Evolutionary conservation across 2,888 invertebrate species (phyloP).

Genomic region (Urechis unicinctus): DNA sequence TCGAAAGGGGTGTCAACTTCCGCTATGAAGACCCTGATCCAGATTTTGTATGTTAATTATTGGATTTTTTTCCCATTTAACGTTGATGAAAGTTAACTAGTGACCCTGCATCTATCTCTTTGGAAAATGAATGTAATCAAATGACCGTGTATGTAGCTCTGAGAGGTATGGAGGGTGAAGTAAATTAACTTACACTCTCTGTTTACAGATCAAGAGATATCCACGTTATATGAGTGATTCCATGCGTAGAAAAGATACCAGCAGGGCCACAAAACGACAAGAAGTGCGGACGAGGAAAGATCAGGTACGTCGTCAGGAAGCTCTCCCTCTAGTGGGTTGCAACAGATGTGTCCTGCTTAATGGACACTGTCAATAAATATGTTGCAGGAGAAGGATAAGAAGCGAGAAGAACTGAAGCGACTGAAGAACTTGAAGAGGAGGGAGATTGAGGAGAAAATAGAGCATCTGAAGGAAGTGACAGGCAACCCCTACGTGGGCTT

Average conservation of each 20-base stretch:
- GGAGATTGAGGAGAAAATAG: conserved; percentile 84
- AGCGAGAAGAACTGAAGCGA: conserved; percentile 79
- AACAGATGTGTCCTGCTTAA: too few relatives aligned
- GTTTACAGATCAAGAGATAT: not conserved
- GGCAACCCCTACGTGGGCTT: conserved; percentile 71
- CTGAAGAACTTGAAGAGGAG: conserved; percentile 78
- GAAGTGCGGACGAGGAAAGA: not conserved
- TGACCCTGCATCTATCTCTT: too few relatives aligned
- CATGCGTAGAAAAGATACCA: not conserved
- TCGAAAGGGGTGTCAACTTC: too few relatives aligned
- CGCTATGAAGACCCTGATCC: too few relatives aligned
- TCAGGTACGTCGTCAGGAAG: not conserved
- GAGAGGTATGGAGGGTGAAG: not conserved
- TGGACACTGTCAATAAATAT: not conserved
- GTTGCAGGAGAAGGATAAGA: conserved; percentile 60
- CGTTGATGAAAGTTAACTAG: too few relatives aligned
- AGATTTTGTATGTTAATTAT: too few relatives aligned
- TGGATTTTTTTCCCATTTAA: too few relatives aligned
- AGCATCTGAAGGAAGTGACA: conserved; percentile 77
- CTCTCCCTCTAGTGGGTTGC: too few relatives aligned
- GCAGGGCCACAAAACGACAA: not conserved
- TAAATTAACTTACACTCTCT: not conserved
- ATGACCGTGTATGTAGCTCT: too few relatives aligned
- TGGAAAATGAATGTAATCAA: too few relatives aligned
- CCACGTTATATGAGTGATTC: not conserved